These are phyloP conservation scores for Geopemphigus sp. DNA, from an alignment of 1,140 invertebrate species.

Conservation along the genomic window DNA sequence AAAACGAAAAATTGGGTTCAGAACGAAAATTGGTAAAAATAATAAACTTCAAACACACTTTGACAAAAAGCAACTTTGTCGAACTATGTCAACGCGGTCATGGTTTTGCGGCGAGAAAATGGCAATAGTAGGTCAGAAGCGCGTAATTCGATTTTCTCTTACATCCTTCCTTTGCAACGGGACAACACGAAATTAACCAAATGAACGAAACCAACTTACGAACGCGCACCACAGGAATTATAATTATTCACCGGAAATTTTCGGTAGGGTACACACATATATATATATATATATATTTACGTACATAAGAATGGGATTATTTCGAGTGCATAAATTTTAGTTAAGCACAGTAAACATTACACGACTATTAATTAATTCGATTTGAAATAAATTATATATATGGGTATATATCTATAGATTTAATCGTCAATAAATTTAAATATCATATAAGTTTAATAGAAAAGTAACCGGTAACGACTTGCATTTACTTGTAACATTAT, in stretches of 20 bases:
- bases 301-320: not conserved
- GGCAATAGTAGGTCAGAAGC: not conserved
- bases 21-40: not conserved
- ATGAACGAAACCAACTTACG: not conserved
- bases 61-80: not conserved
- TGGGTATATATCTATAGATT: not conserved
- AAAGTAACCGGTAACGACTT: too few species aligned
- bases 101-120: not conserved
- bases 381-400: too few species aligned
- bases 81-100: not conserved
- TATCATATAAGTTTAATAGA: not conserved
- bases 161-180: not conserved
- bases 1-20: not conserved
- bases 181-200: constrained; percentile 13
- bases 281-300: too few species aligned
- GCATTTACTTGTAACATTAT: too few species aligned
- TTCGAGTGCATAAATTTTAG: not conserved
- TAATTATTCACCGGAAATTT: constrained; percentile 13
- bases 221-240: not conserved
- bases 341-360: not conserved
- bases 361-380: not conserved
- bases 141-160: constrained; percentile 29
- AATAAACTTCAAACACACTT: not conserved
- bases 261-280: not conserved
- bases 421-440: not conserved